Evolutionary conservation across 2,113 vertebrate genomes (phyloP).

Genomic region (Dascyllus trimaculatus): DNA sequence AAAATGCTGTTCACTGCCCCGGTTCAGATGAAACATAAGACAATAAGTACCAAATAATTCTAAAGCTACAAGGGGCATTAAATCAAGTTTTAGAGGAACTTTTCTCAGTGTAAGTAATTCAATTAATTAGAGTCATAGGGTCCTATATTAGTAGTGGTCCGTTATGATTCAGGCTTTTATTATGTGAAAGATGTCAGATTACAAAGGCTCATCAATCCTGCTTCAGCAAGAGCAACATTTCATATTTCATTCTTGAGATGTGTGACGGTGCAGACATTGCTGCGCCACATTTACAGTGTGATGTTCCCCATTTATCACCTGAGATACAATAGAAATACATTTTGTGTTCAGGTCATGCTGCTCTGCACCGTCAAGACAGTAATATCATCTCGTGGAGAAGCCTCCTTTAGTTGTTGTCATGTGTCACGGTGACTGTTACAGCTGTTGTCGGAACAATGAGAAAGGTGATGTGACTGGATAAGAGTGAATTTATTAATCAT

Average conservation of each 20-base stretch:
- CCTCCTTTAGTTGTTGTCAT: background rate
- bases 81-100: conserved; percentile 51
- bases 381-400: background rate
- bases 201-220: background rate
- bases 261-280: background rate
- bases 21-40: conserved; percentile 12
- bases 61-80: conserved; percentile 38
- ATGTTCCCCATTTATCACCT: background rate
- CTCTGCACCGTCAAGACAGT: background rate
- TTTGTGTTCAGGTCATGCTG: too few species aligned
- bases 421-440: background rate
- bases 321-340: background rate
- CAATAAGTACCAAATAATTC: conserved; percentile 32
- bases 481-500: background rate
- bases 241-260: background rate
- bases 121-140: conserved; percentile 47
- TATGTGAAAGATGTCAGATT: too few species aligned
- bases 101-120: conserved; percentile 42
- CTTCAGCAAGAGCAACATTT: background rate
- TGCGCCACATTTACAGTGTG: background rate
- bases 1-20: conserved; percentile 30
- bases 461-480: background rate
- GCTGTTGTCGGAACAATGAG: background rate
- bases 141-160: background rate
- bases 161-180: too few species aligned